Percentiles rank a stretch among this genome's conserved stretches.
Conservation (phyloP, 2,113 vertebrate genomes). For the Cinclus cinclus region DNA sequence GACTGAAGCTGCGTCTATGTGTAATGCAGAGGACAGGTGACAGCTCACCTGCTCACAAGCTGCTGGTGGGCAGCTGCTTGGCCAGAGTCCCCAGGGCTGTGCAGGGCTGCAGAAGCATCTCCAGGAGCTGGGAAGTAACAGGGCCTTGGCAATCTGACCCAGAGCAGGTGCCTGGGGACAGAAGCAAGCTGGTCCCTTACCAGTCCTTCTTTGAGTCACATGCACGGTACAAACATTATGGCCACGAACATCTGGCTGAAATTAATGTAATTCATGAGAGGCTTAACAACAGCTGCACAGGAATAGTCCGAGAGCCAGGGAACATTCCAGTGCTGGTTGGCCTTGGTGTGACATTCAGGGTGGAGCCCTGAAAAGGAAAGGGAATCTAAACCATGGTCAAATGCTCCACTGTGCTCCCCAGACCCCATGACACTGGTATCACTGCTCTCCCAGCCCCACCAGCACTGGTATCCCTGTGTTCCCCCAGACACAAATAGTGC, state of each 20-base stretch:
- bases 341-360: neutral
- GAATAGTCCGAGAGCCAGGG: neutral
- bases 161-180: neutral
- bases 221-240: neutral
- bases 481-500: rapidly evolving
- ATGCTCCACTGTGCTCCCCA: neutral
- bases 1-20: neutral
- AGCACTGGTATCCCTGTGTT: neutral
- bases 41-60: neutral
- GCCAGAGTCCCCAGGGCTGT: rapidly evolving
- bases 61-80: neutral
- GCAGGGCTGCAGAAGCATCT: rapidly evolving
- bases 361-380: neutral
- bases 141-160: neutral
- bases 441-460: neutral
- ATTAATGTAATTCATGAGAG: neutral
- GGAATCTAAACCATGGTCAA: neutral
- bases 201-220: neutral
- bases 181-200: neutral
- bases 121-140: neutral
- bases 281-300: neutral
- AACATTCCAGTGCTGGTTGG: constrained; percentile 19
- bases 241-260: neutral
- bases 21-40: neutral
- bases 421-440: neutral